A percentile compares a stretch with the other conserved stretches of the same genome.
phyloP scores from a whole-genome alignment of 1,140 invertebrate species.

The Scaptomyza hsui region DNA sequence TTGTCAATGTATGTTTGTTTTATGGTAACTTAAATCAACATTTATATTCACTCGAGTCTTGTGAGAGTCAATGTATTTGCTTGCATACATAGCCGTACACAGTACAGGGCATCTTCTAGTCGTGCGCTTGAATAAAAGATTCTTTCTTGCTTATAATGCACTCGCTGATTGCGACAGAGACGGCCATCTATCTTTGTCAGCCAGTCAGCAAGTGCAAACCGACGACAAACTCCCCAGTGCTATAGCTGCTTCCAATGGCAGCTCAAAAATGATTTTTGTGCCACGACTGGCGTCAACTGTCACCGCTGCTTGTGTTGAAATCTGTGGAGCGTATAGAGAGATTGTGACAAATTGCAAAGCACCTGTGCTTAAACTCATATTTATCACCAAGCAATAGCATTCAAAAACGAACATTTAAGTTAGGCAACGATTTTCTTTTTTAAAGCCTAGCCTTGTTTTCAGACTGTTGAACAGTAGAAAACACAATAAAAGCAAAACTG shows the following conservation, averaged over 20 bases:
- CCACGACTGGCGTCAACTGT: constrained; percentile 20
- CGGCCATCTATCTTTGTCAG: constrained; percentile 37
- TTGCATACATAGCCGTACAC: too few species aligned
- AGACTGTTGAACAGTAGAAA: constrained; percentile 1
- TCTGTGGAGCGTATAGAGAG: constrained; percentile 1
- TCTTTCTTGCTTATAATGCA: constrained; percentile 27
- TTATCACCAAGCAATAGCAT: constrained; percentile 14
- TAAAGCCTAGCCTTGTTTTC: constrained; percentile 42
- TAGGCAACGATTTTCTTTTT: constrained; percentile 4
- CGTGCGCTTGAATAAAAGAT: not conserved
- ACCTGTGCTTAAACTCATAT: constrained; percentile 38
- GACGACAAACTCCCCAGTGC: not conserved
- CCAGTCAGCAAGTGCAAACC: constrained; percentile 1
- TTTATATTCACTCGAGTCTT: too few species aligned
- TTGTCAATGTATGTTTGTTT: too few species aligned
- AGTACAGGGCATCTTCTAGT: not conserved
- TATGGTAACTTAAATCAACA: too few species aligned
- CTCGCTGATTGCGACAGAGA: constrained; percentile 15
- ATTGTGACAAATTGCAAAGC: constrained; percentile 26
- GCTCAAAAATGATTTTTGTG: constrained; percentile 37
- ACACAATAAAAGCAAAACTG: constrained; percentile 34
- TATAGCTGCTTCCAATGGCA: constrained; percentile 12
- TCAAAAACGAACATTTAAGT: constrained; percentile 6
- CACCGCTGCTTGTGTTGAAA: not conserved
- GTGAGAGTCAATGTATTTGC: too few species aligned